Conservation (phyloP, 2,797 vertebrate genomes). For the Notolepis coatsorum region DNA sequence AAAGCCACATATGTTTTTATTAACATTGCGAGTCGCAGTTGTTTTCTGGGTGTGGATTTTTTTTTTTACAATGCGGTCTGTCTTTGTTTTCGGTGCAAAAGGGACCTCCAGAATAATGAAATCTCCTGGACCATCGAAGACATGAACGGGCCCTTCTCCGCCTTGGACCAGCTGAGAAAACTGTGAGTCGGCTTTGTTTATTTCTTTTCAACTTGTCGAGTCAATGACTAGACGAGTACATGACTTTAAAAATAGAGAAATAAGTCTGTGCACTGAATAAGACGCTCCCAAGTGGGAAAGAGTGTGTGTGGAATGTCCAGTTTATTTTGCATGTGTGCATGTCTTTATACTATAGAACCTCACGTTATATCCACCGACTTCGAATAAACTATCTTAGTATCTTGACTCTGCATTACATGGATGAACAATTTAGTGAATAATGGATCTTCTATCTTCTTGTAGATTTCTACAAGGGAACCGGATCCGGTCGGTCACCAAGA, state of each 20-base stretch:
- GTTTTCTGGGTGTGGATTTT: constrained; percentile 62
- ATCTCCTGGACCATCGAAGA: constrained; percentile 99
- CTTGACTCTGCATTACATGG: no score
- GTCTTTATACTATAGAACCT: no score
- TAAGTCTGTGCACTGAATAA: no score
- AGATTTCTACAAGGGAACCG: constrained; percentile 94
- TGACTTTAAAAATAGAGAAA: no score
- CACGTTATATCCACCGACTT: no score
- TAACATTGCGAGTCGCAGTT: constrained; percentile 44
- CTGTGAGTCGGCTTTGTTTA: constrained; percentile 85
- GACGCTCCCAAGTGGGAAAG: no score
- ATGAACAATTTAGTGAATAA: neutral
- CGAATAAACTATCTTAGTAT: no score
- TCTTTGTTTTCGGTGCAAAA: constrained; percentile 65
- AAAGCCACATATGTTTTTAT: constrained; percentile 54
- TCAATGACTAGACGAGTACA: no score
- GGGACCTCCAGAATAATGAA: constrained; percentile 95
- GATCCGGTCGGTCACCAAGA: constrained; percentile 96
- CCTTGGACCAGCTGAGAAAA: constrained; percentile 88
- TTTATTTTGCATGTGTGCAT: no score
- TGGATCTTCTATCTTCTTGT: constrained; percentile 25
- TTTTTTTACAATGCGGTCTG: constrained; percentile 40
- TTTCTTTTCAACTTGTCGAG: neutral
- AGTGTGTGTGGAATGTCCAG: no score
- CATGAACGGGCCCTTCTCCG: constrained; percentile 97